phyloP scores from a whole-genome alignment of 1,140 invertebrate genomes.

The Eubasilissa regina region DNA sequence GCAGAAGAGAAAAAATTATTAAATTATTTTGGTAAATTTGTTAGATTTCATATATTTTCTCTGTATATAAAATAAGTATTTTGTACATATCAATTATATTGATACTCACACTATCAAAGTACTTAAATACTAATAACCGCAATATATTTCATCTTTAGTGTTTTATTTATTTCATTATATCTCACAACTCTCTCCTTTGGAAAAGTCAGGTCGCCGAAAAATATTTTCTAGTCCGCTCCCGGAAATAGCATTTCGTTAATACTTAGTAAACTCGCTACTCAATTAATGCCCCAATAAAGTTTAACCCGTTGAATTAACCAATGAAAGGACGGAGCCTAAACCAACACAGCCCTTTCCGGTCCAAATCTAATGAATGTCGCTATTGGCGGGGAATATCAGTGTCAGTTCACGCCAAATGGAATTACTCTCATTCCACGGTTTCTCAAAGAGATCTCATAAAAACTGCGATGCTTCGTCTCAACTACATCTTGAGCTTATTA shows the following conservation, averaged over 20 bases:
- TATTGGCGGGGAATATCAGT: conserved; percentile 34
- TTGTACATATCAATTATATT: too few relatives aligned
- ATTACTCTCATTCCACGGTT: conserved; percentile 19
- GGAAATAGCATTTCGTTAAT: conserved; percentile 25
- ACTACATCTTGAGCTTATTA: background rate
- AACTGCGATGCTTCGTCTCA: conserved; percentile 8
- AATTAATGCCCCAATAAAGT: conserved; percentile 41
- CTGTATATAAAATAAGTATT: too few relatives aligned
- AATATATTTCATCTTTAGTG: too few relatives aligned
- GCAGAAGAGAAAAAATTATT: too few relatives aligned
- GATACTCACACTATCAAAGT: too few relatives aligned
- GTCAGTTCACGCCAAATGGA: conserved; percentile 21
- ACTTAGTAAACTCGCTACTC: conserved; percentile 14
- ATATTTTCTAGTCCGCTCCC: too few relatives aligned
- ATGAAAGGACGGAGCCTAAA: conserved; percentile 26
- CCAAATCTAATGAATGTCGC: conserved; percentile 33
- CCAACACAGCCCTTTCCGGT: conserved; percentile 19
- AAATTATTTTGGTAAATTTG: too few relatives aligned
- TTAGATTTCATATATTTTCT: too few relatives aligned
- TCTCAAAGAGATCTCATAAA: conserved; percentile 1
- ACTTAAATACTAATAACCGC: too few relatives aligned
- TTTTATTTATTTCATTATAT: too few relatives aligned
- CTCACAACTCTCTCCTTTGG: too few relatives aligned
- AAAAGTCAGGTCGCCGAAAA: too few relatives aligned
- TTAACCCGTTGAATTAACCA: conserved; percentile 45